phyloP scores from a whole-genome alignment of 2,888 invertebrate species.

The Hyalella azteca region DNA sequence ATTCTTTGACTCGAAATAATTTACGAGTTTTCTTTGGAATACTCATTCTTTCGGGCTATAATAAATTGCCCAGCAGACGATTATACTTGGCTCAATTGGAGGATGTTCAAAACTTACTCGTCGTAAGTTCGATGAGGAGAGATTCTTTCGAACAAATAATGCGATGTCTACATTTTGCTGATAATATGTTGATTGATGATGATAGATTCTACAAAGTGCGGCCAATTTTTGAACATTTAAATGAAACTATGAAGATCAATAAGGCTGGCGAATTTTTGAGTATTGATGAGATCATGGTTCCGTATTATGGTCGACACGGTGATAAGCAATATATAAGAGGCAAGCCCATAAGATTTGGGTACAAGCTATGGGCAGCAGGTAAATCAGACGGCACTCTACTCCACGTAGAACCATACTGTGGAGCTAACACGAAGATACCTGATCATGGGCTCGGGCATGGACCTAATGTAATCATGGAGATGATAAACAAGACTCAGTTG shows the following conservation, averaged over 20 bases:
- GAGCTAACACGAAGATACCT: background rate
- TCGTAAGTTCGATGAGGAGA: background rate
- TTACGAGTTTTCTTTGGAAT: background rate
- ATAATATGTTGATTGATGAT: constrained; percentile 13
- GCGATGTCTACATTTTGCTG: background rate
- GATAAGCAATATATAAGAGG: constrained; percentile 37
- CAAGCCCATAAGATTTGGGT: constrained; percentile 41
- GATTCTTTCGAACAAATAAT: background rate
- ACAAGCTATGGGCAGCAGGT: constrained; percentile 41
- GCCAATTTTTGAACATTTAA: constrained; percentile 40
- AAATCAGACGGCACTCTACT: constrained; percentile 39
- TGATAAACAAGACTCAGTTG: constrained; percentile 3
- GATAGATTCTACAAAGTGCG: constrained; percentile 31
- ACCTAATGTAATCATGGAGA: constrained; percentile 11
- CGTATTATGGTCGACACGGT: constrained; percentile 35
- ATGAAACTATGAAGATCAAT: constrained; percentile 1
- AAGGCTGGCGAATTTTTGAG: constrained; percentile 29
- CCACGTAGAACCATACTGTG: constrained; percentile 27
- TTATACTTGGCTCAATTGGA: background rate
- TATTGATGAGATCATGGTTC: constrained; percentile 41
- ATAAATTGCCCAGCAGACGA: background rate
- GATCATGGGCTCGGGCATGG: constrained; percentile 10
- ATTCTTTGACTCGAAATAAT: background rate
- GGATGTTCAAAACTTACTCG: background rate
- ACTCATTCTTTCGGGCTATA: background rate